These are phyloP conservation scores for Latrodectus hesperus DNA, from an alignment of 2,888 invertebrate species.

Conservation along the genomic window DNA sequence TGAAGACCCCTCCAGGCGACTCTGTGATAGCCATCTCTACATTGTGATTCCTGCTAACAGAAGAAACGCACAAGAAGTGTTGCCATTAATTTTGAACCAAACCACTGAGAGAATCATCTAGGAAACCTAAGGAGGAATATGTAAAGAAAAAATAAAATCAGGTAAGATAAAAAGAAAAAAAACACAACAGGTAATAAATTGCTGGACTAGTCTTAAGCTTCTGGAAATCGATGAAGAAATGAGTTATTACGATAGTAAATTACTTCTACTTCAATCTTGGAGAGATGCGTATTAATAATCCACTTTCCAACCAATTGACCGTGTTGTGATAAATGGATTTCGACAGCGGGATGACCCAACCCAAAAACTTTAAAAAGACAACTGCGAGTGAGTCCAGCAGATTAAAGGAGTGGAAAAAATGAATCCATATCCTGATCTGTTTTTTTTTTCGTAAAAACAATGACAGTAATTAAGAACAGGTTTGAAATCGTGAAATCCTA, in stretches of 20 bases:
- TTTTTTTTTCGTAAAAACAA: constrained; percentile 10
- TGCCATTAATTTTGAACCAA: neutral
- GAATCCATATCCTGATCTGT: constrained; percentile 6
- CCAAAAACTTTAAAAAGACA: constrained; percentile 25
- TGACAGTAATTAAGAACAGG: constrained; percentile 14
- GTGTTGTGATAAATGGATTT: constrained; percentile 43
- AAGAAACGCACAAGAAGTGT: neutral
- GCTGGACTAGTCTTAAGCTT: neutral
- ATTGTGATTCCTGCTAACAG: neutral
- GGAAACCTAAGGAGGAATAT: neutral
- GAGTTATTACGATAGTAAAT: constrained; percentile 61
- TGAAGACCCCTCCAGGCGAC: neutral
- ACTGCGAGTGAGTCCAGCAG: neutral
- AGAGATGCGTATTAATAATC: constrained; percentile 45
- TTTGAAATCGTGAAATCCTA: constrained; percentile 3
- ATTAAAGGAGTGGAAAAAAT: neutral
- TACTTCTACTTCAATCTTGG: constrained; percentile 20
- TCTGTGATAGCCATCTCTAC: neutral
- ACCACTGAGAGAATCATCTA: neutral
- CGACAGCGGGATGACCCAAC: constrained; percentile 28
- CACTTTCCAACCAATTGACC: constrained; percentile 27
- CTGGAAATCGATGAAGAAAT: constrained; percentile 31
- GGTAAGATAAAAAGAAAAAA: neutral
- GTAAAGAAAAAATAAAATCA: neutral
- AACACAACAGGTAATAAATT: constrained; percentile 31